phyloP scores from a whole-genome alignment of 2,113 vertebrate species.

The Cnemophilus loriae region DNA sequence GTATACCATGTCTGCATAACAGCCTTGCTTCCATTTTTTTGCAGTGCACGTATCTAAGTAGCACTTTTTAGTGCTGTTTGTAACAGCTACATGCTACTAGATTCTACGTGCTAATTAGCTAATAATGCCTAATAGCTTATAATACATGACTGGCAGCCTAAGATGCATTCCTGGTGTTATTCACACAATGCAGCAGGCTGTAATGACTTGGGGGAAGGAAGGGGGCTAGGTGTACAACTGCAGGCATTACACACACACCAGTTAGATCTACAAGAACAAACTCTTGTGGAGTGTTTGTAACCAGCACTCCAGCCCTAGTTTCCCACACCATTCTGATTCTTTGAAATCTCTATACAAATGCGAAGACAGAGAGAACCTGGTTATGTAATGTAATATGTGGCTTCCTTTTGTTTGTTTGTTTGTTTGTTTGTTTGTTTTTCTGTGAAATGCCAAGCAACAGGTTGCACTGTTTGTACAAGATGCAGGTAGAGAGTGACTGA shows the following conservation, averaged over 20 bases:
- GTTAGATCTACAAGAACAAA: neutral
- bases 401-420: accelerated
- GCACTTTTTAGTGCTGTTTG: neutral
- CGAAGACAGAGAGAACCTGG: neutral
- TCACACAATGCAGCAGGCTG: neutral
- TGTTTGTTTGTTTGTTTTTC: too few species aligned
- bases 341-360: neutral
- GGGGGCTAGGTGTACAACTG: too few species aligned
- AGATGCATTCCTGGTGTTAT: neutral
- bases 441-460: neutral
- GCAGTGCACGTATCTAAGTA: neutral
- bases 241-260: neutral
- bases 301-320: neutral
- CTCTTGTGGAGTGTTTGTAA: neutral
- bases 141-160: neutral
- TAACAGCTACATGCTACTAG: neutral
- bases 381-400: neutral
- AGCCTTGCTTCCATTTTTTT: neutral
- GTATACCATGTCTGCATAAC: neutral
- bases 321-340: neutral
- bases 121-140: neutral
- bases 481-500: neutral
- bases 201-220: neutral
- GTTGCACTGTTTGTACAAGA: neutral
- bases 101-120: neutral